phyloP scores from a whole-genome alignment of 2,113 vertebrate species.

The Apteryx mantelli region DNA sequence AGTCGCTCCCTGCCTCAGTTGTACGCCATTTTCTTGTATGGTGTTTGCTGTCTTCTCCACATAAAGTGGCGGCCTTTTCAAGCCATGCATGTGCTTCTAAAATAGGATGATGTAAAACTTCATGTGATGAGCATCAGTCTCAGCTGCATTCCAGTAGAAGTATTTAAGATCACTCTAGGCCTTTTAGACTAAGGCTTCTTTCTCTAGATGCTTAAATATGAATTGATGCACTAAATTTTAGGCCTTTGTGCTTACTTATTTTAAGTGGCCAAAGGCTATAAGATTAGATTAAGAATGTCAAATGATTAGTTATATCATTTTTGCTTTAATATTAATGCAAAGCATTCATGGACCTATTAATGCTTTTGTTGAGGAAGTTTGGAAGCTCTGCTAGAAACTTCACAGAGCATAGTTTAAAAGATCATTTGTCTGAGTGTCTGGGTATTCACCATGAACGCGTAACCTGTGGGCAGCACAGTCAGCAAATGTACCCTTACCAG shows the following conservation, averaged over 20 bases:
- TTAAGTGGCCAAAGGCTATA: neutral
- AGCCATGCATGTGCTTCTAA: neutral
- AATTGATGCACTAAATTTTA: neutral
- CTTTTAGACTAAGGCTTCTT: neutral
- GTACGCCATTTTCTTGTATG: neutral
- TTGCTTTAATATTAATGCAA: neutral
- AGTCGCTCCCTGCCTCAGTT: accelerated
- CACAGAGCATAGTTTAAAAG: neutral
- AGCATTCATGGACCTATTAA: neutral
- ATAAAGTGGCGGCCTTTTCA: neutral
- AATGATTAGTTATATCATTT: accelerated
- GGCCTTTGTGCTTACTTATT: neutral
- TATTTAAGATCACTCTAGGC: neutral
- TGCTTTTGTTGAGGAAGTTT: neutral
- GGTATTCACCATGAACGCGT: neutral
- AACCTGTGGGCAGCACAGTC: neutral
- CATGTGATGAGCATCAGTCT: neutral
- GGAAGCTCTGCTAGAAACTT: neutral
- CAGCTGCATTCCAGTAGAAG: neutral
- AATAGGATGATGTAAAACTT: neutral
- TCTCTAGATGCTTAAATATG: neutral
- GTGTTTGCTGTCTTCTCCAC: neutral
- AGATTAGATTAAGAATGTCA: neutral
- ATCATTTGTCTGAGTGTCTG: neutral
- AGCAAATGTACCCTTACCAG: neutral